A percentile compares a stretch with the other conserved stretches of the same genome.
Conservation (phyloP, 2,113 vertebrate species). For the Haplochromis burtoni region DNA sequence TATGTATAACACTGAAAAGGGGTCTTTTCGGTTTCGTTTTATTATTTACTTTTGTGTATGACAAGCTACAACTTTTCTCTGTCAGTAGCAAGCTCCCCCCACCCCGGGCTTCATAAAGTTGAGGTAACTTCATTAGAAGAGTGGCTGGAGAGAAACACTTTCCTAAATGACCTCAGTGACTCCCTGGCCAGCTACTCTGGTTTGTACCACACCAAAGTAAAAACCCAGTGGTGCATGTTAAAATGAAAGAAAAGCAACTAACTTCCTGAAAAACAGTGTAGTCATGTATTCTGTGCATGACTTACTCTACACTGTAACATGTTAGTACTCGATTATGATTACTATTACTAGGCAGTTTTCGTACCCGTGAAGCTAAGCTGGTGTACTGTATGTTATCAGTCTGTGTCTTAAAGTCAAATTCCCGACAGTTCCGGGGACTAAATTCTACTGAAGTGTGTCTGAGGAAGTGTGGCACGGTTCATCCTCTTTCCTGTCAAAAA, state of each 20-base stretch:
- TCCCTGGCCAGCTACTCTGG: not conserved
- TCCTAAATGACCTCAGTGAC: not conserved
- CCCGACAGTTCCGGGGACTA: not conserved
- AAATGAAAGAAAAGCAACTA: not conserved
- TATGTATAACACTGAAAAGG: not conserved
- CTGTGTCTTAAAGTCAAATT: not conserved
- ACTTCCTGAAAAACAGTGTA: not conserved
- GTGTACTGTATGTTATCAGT: not conserved
- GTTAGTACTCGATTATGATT: not conserved
- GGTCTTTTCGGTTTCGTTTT: accelerated
- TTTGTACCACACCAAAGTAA: not conserved
- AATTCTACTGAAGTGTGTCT: not conserved
- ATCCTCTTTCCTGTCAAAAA: accelerated
- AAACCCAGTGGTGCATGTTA: not conserved
- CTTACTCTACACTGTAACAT: not conserved
- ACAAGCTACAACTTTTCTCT: accelerated
- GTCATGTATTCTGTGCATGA: not conserved
- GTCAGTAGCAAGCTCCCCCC: not conserved
- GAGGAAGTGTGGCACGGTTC: not conserved
- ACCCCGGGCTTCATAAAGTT: not conserved
- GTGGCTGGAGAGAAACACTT: not conserved
- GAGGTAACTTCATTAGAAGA: not conserved
- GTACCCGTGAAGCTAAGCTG: not conserved
- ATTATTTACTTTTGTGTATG: not conserved
- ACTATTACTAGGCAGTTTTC: not conserved